These are phyloP conservation scores for Spongia lamella DNA, from an alignment of 37 sponge, comb jelly and placozoan genomes.

Conservation along the genomic window DNA sequence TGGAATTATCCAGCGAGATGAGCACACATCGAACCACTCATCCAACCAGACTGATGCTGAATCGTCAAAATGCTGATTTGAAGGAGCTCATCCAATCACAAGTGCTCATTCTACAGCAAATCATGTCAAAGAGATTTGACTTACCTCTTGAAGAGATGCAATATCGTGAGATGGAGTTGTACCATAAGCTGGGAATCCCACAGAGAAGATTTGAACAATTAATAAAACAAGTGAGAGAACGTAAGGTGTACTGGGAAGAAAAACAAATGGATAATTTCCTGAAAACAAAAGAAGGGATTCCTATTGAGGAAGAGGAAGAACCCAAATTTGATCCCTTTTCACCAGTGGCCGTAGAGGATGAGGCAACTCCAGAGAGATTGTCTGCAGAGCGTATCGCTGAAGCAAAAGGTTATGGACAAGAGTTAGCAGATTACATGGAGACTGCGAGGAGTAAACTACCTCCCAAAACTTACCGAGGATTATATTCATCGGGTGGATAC, in stretches of 20 bases:
- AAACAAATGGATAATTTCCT: background rate
- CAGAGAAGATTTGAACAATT: slow-evolving; percentile 1
- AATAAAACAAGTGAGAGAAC: slow-evolving; percentile 24
- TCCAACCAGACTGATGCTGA: slow-evolving; percentile 5
- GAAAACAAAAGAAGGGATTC: too few species aligned
- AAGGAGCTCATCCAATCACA: background rate
- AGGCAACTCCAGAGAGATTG: too few species aligned
- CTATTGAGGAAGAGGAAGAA: too few species aligned
- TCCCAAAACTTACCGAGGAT: too few species aligned
- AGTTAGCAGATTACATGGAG: too few species aligned
- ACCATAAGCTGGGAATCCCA: slow-evolving; percentile 25
- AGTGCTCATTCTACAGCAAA: slow-evolving; percentile 7
- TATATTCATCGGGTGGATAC: too few species aligned
- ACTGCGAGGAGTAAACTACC: too few species aligned
- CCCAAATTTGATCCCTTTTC: too few species aligned
- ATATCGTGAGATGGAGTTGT: slow-evolving; percentile 49
- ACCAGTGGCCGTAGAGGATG: too few species aligned
- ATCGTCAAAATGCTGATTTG: background rate
- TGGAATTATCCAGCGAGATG: background rate
- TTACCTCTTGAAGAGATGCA: slow-evolving; percentile 33
- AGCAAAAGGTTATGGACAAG: too few species aligned
- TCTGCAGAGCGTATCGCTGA: too few species aligned
- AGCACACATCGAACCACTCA: background rate
- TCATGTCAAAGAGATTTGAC: slow-evolving; percentile 1
- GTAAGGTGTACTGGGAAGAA: slow-evolving; percentile 10